phyloP scores from a whole-genome alignment of 2,888 invertebrate genomes.

The Harpalus rubripes region DNA sequence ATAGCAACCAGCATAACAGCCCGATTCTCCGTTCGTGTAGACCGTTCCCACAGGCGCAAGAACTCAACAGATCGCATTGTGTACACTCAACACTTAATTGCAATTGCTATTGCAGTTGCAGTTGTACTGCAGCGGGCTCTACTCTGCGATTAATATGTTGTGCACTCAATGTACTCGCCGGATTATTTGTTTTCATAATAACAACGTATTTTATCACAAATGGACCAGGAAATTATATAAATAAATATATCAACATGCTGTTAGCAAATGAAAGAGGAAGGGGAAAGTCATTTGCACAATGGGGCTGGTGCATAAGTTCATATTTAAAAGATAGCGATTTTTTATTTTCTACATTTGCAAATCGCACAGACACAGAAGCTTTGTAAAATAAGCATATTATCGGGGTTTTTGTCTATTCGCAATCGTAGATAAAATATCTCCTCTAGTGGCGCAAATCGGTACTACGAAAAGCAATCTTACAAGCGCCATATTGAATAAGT shows the following conservation, averaged over 20 bases:
- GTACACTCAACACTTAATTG: constrained; percentile 25
- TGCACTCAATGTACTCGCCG: constrained; percentile 11
- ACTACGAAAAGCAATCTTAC: too few species aligned
- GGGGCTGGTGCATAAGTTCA: neutral
- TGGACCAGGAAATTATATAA: constrained; percentile 1
- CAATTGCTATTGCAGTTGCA: constrained; percentile 37
- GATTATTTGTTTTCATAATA: constrained; percentile 35
- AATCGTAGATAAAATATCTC: too few species aligned
- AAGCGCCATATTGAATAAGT: too few species aligned
- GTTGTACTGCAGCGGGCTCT: neutral
- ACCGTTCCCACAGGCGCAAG: constrained; percentile 38
- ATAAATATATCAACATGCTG: neutral
- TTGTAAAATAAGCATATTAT: too few species aligned
- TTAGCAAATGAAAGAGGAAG: neutral
- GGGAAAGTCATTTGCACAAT: neutral
- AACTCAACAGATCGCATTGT: constrained; percentile 49
- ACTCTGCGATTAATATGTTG: constrained; percentile 16
- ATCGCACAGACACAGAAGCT: too few species aligned
- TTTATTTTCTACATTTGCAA: too few species aligned
- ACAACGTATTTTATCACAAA: constrained; percentile 8
- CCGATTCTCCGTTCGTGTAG: neutral
- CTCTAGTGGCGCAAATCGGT: too few species aligned
- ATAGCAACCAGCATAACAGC: constrained; percentile 1
- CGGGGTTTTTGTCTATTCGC: too few species aligned
- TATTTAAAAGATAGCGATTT: neutral